These are phyloP conservation scores for Sylvilagus bachmani DNA, from an alignment of 2,113 vertebrate genomes.

Conservation along the genomic window DNA sequence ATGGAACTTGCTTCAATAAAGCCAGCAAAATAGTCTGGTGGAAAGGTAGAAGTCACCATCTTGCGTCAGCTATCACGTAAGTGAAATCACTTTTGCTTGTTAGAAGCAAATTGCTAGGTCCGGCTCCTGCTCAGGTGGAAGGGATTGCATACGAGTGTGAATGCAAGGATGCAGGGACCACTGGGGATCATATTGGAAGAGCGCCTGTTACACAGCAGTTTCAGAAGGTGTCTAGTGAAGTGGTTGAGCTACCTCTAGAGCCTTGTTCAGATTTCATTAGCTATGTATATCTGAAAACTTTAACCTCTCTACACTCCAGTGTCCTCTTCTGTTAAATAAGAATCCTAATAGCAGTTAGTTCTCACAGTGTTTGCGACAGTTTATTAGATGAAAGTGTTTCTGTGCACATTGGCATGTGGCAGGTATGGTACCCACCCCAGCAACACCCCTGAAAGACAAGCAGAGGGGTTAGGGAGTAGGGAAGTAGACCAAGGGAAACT, in stretches of 20 bases:
- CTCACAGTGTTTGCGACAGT: background rate
- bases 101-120: conserved; percentile 23
- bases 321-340: conserved; percentile 38
- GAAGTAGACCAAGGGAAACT: background rate
- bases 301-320: conserved; percentile 5
- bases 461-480: background rate
- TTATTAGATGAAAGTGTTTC: conserved; percentile 46
- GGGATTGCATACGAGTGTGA: background rate
- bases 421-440: background rate
- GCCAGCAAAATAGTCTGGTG: background rate
- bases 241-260: background rate
- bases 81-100: conserved; percentile 34
- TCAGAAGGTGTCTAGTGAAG: conserved; percentile 20
- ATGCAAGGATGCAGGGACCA: background rate
- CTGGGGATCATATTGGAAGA: background rate
- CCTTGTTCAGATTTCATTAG: conserved; percentile 27
- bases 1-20: conserved; percentile 11
- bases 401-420: background rate
- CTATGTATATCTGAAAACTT: conserved; percentile 21
- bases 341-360: conserved; percentile 38
- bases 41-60: background rate
- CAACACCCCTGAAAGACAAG: background rate
- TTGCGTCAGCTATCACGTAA: conserved; percentile 16
- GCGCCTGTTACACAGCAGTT: conserved; percentile 25
- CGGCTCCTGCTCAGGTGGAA: background rate